phyloP scores from a whole-genome alignment of 2,888 invertebrate genomes.

The Drosophila maculinotata region DNA sequence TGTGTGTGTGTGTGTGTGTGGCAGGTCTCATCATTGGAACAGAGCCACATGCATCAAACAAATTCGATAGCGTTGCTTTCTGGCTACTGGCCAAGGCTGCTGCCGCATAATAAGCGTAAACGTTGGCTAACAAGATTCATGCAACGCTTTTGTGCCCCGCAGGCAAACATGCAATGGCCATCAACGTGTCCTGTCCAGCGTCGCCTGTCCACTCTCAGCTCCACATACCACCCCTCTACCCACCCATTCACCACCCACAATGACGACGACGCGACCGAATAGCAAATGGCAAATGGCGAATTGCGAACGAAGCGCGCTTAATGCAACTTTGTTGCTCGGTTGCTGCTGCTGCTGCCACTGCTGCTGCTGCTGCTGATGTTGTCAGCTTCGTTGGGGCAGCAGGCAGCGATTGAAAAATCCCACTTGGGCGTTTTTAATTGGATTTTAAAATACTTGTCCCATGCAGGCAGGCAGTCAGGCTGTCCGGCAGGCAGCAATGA shows the following conservation, averaged over 20 bases:
- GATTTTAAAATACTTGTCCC: slow-evolving; percentile 85
- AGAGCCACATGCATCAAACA: slow-evolving; percentile 74
- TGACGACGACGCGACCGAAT: slow-evolving; percentile 50
- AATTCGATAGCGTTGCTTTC: slow-evolving; percentile 76
- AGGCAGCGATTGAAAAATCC: slow-evolving; percentile 83
- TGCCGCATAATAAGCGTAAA: slow-evolving; percentile 82
- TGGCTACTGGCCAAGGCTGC: slow-evolving; percentile 57
- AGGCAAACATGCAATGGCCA: slow-evolving; percentile 81
- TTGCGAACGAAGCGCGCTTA: slow-evolving; percentile 72
- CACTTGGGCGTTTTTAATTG: slow-evolving; percentile 85
- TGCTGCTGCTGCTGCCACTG: slow-evolving; percentile 12
- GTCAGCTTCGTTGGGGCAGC: slow-evolving; percentile 42
- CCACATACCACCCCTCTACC: slow-evolving; percentile 15
- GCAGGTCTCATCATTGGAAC: slow-evolving; percentile 52
- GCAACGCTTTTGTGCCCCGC: slow-evolving; percentile 77
- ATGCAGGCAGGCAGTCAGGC: slow-evolving; percentile 58
- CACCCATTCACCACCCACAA: slow-evolving; percentile 8
- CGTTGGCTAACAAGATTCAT: slow-evolving; percentile 83
- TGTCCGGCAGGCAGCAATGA: slow-evolving; percentile 29
- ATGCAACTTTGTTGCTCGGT: slow-evolving; percentile 76
- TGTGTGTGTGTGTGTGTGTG: slow-evolving; percentile 26
- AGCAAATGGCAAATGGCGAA: slow-evolving; percentile 60
- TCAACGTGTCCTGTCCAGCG: slow-evolving; percentile 63
- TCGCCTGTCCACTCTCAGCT: slow-evolving; percentile 33
- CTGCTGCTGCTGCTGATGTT: slow-evolving; percentile 36